Percentiles rank a stretch among this genome's conserved stretches.
phyloP scores from a whole-genome alignment of 2,797 vertebrate species.

The Sylvilagus floridanus region DNA sequence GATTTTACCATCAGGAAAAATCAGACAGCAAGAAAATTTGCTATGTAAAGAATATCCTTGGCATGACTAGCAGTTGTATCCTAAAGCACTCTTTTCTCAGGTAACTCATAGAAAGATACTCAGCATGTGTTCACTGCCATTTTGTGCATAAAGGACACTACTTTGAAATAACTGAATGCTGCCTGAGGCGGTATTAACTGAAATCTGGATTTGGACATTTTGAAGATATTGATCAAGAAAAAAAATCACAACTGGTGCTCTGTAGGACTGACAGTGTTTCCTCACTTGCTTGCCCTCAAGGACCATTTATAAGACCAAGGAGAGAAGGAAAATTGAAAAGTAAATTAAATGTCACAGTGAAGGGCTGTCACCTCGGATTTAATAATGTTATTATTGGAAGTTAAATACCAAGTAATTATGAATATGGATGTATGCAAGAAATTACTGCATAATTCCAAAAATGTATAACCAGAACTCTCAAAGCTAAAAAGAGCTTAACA shows the following conservation, averaged over 20 bases:
- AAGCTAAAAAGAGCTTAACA: neutral
- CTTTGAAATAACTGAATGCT: neutral
- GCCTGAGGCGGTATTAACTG: neutral
- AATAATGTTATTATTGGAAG: constrained; percentile 75
- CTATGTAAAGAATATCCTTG: constrained; percentile 26
- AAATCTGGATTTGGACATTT: constrained; percentile 9
- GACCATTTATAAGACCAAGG: constrained; percentile 58
- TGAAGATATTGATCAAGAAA: constrained; percentile 40
- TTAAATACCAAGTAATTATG: constrained; percentile 73
- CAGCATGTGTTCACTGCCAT: neutral
- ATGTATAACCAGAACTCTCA: neutral
- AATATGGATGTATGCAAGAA: constrained; percentile 43
- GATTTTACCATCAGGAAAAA: neutral
- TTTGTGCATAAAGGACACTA: neutral
- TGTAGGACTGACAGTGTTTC: neutral
- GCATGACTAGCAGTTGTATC: neutral
- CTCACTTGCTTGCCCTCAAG: constrained; percentile 60
- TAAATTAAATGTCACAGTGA: constrained; percentile 74
- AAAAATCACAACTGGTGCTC: neutral
- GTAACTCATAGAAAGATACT: constrained; percentile 35
- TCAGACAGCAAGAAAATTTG: neutral
- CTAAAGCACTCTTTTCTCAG: neutral
- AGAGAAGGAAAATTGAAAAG: constrained; percentile 70
- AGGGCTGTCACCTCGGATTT: constrained; percentile 72
- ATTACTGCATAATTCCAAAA: constrained; percentile 21